These are phyloP conservation scores for Amphimallon solstitiale DNA, from an alignment of 2,888 invertebrate species.

Conservation along the genomic window DNA sequence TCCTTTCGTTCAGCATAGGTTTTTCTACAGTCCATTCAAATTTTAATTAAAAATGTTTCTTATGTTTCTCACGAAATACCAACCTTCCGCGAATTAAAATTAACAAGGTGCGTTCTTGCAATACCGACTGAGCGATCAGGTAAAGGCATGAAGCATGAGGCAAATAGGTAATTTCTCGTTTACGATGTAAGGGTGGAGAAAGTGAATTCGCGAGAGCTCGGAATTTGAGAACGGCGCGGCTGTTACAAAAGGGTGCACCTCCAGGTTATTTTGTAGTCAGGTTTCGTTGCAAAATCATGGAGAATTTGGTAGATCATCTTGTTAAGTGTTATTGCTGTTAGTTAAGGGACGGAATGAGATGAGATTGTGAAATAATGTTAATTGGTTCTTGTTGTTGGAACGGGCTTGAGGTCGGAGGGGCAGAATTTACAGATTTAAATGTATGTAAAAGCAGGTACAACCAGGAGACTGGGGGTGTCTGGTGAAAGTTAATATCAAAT, in stretches of 20 bases:
- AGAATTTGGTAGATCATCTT: constrained; percentile 25
- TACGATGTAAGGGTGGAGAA: background rate
- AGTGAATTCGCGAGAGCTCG: background rate
- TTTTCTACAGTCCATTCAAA: too few species aligned
- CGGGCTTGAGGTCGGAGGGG: background rate
- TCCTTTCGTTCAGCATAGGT: constrained; percentile 8
- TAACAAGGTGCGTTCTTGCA: background rate
- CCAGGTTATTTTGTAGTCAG: constrained; percentile 14
- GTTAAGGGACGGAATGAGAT: constrained; percentile 17
- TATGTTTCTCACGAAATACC: constrained; percentile 6
- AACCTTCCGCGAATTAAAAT: constrained; percentile 26
- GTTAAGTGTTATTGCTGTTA: constrained; percentile 29
- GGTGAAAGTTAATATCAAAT: constrained; percentile 1
- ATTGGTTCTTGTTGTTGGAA: constrained; percentile 26
- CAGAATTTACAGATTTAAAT: constrained; percentile 12
- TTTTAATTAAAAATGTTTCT: constrained; percentile 29
- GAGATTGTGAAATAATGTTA: constrained; percentile 29
- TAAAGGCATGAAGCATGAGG: background rate
- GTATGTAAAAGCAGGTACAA: background rate
- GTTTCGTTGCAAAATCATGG: constrained; percentile 16
- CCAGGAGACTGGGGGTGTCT: background rate
- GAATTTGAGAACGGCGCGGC: background rate
- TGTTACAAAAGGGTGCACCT: background rate
- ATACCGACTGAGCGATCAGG: constrained; percentile 13
- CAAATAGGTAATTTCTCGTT: constrained; percentile 24